Percentiles rank a stretch among this genome's conserved stretches.
Conservation (phyloP, 2,888 invertebrate genomes). For the Dryobota labecula region DNA sequence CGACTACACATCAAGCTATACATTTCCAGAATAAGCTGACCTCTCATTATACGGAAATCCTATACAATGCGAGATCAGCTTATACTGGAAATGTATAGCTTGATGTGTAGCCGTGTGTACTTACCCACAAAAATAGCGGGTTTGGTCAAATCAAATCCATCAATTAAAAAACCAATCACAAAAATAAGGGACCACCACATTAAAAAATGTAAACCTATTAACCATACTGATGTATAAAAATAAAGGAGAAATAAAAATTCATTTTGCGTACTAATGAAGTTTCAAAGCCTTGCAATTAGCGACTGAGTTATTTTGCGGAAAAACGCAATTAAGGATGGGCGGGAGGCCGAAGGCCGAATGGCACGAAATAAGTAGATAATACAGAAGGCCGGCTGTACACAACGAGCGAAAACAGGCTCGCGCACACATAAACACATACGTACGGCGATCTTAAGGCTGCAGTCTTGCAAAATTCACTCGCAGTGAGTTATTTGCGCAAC, state of each 20-base stretch:
- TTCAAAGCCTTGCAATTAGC: conserved; percentile 72
- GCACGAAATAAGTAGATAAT: conserved; percentile 3
- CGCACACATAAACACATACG: background rate
- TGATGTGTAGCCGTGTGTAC: too few relatives aligned
- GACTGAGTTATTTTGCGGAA: conserved; percentile 70
- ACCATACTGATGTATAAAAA: conserved; percentile 44
- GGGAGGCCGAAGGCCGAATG: conserved; percentile 58
- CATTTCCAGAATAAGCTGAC: too few relatives aligned
- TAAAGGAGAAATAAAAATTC: conserved; percentile 65
- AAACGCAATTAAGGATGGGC: conserved; percentile 66
- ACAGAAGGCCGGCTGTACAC: conserved; percentile 16
- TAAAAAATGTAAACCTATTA: conserved; percentile 46
- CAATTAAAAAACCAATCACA: conserved; percentile 4
- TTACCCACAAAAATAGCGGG: background rate
- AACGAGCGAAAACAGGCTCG: background rate
- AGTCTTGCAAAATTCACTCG: too few relatives aligned
- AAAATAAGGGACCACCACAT: conserved; percentile 15
- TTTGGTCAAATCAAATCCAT: background rate
- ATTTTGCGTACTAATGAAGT: conserved; percentile 70
- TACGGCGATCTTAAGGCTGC: background rate
- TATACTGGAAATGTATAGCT: too few relatives aligned
- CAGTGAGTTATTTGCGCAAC: too few relatives aligned
- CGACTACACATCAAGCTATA: too few relatives aligned
- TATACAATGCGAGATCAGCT: too few relatives aligned
- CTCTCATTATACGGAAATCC: too few relatives aligned